Conservation (phyloP, 2,888 invertebrate genomes). For the Helicoverpa assulta region DNA sequence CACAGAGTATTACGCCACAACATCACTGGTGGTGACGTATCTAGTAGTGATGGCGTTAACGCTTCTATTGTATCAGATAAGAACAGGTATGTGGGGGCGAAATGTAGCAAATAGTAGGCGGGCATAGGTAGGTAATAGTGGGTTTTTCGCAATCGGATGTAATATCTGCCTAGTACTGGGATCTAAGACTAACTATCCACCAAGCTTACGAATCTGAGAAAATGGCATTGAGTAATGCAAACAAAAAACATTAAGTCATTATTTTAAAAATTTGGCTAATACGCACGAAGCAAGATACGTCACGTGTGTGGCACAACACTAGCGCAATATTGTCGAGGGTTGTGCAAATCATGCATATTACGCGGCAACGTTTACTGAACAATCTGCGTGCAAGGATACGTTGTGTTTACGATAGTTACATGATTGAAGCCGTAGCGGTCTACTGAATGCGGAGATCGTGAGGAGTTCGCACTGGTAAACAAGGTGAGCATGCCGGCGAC, state of each 20-base stretch:
- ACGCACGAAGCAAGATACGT: conserved; percentile 5
- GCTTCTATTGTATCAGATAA: conserved; percentile 45
- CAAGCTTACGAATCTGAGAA: background rate
- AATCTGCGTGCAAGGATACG: conserved; percentile 54
- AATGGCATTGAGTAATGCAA: background rate
- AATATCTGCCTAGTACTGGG: too few species aligned
- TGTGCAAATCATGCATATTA: conserved; percentile 52
- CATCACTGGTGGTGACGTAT: conserved; percentile 60
- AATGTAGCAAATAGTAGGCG: conserved; percentile 13
- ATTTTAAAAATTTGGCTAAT: background rate
- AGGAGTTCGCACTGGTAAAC: conserved; percentile 83
- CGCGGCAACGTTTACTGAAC: conserved; percentile 42
- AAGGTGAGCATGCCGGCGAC: conserved; percentile 84
- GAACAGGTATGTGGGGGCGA: conserved; percentile 31
- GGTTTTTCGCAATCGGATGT: background rate
- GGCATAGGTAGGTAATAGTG: too few species aligned
- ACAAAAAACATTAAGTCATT: background rate
- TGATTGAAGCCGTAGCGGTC: conserved; percentile 67
- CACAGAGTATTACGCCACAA: conserved; percentile 59
- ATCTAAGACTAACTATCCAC: too few species aligned
- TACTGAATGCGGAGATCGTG: conserved; percentile 77
- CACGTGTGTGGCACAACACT: conserved; percentile 6
- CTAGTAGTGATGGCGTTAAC: conserved; percentile 25
- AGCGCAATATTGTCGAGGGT: conserved; percentile 24
- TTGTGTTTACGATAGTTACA: conserved; percentile 62